phyloP scores from a whole-genome alignment of 1,140 invertebrate genomes.

The Drosophila triauraria region DNA sequence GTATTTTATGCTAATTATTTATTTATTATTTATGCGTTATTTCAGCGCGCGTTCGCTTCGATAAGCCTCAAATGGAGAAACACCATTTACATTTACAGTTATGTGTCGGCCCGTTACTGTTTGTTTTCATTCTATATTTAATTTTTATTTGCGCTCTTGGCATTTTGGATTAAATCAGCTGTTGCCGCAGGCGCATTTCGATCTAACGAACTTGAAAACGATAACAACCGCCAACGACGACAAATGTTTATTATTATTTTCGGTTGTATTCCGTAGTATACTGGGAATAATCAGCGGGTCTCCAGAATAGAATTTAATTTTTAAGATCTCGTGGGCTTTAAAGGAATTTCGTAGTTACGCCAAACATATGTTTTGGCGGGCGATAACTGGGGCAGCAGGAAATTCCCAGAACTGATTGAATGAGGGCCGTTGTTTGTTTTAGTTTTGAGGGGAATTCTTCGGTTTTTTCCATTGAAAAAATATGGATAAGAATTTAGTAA shows the following conservation, averaged over 20 bases:
- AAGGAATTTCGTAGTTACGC: not conserved
- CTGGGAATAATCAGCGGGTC: slow-evolving; percentile 8
- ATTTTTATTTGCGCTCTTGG: slow-evolving; percentile 32
- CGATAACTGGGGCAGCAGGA: slow-evolving; percentile 48
- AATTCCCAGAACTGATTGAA: slow-evolving; percentile 18
- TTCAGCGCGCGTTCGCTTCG: slow-evolving; percentile 77
- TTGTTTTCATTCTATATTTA: slow-evolving; percentile 36
- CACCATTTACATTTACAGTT: slow-evolving; percentile 79
- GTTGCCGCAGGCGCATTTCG: slow-evolving; percentile 53
- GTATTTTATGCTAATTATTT: slow-evolving; percentile 77
- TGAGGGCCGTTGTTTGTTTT: slow-evolving; percentile 15
- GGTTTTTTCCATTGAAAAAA: not conserved
- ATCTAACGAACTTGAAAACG: slow-evolving; percentile 74
- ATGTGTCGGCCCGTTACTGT: slow-evolving; percentile 32
- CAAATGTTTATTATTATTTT: slow-evolving; percentile 42
- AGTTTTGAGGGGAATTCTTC: not conserved
- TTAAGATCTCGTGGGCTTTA: not conserved
- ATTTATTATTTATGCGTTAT: slow-evolving; percentile 83
- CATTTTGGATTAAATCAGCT: slow-evolving; percentile 58
- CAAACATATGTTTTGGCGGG: slow-evolving; percentile 21
- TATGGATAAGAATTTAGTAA: slow-evolving; percentile 3
- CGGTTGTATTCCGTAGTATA: slow-evolving; percentile 22
- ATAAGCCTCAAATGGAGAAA: slow-evolving; percentile 78
- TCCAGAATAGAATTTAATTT: not conserved
- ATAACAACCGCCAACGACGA: slow-evolving; percentile 39